Evolutionary conservation across 1,140 invertebrate species (phyloP).

Genomic region (Dolichoris vasculosae): DNA sequence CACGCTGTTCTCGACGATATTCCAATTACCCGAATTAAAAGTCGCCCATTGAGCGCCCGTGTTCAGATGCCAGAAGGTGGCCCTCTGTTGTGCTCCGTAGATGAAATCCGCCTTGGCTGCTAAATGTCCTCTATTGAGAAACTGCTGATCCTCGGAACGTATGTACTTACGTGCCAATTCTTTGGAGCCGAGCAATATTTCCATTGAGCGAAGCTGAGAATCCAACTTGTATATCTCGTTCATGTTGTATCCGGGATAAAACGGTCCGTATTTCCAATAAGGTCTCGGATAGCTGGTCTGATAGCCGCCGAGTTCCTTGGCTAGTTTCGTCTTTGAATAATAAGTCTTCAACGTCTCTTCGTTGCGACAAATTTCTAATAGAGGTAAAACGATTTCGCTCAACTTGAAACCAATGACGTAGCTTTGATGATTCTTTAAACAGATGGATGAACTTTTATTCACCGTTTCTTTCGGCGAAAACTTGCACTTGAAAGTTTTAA

Average conservation of each 20-base stretch:
- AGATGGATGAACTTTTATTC: neutral
- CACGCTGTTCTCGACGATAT: slow-evolving; percentile 55
- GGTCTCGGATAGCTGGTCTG: slow-evolving; percentile 63
- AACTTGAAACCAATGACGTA: slow-evolving; percentile 61
- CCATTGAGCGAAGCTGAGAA: slow-evolving; percentile 60
- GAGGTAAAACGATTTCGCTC: slow-evolving; percentile 60
- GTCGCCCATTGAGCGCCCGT: slow-evolving; percentile 77
- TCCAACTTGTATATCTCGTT: slow-evolving; percentile 60
- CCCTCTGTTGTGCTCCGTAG: slow-evolving; percentile 65
- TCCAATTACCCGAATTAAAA: slow-evolving; percentile 78
- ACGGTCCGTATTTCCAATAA: slow-evolving; percentile 59
- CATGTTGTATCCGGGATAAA: slow-evolving; percentile 59
- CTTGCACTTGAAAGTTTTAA: slow-evolving; percentile 36
- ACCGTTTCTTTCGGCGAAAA: neutral
- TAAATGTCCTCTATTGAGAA: slow-evolving; percentile 71
- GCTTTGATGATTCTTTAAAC: slow-evolving; percentile 15
- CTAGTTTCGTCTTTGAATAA: slow-evolving; percentile 67
- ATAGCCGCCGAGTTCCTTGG: slow-evolving; percentile 56
- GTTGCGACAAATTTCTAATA: slow-evolving; percentile 72
- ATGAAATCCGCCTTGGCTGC: slow-evolving; percentile 73
- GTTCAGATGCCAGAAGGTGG: slow-evolving; percentile 76
- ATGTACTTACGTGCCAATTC: slow-evolving; percentile 56
- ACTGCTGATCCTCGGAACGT: slow-evolving; percentile 54
- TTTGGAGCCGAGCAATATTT: slow-evolving; percentile 60
- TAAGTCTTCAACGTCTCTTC: slow-evolving; percentile 67